Evolutionary conservation across 1,140 invertebrate species (phyloP).

Genomic region (Doryteuthis pealeii): DNA sequence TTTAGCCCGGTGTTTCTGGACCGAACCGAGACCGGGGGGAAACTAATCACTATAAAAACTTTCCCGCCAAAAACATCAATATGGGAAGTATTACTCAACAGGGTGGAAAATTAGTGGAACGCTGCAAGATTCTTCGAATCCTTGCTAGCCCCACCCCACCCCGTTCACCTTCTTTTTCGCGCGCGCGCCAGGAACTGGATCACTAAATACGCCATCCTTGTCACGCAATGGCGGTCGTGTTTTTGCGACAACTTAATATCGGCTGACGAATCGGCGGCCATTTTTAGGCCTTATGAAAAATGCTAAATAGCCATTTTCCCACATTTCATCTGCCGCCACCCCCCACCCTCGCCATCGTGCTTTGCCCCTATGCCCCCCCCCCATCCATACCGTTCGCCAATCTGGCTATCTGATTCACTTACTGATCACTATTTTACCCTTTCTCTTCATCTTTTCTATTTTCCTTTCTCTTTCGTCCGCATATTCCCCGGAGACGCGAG

Average conservation of each 20-base stretch:
- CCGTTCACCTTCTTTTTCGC: no score
- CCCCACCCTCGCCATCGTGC: no score
- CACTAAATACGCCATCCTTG: background rate
- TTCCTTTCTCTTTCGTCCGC: no score
- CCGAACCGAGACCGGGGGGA: background rate
- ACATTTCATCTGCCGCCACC: no score
- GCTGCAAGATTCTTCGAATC: background rate
- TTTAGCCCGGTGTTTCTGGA: background rate
- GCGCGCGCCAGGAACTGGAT: background rate
- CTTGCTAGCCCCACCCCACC: no score
- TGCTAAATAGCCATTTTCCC: background rate
- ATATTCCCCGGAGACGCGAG: no score
- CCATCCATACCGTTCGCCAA: no score
- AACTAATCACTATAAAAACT: conserved; percentile 14
- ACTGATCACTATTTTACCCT: no score
- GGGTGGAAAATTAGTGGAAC: conserved; percentile 9
- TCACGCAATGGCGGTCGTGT: background rate
- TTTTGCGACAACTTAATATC: conserved; percentile 5
- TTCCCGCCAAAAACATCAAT: conserved; percentile 8
- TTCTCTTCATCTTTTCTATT: no score
- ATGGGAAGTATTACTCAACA: conserved; percentile 3
- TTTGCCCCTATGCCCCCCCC: no score
- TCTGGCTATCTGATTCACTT: no score
- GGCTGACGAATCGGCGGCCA: background rate
- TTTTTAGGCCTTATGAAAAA: conserved; percentile 3